Evolutionary conservation across 2,888 invertebrate genomes (phyloP), one percentile per base, ranked within the genome.

Genomic region (Folsomia candida): DNA sequence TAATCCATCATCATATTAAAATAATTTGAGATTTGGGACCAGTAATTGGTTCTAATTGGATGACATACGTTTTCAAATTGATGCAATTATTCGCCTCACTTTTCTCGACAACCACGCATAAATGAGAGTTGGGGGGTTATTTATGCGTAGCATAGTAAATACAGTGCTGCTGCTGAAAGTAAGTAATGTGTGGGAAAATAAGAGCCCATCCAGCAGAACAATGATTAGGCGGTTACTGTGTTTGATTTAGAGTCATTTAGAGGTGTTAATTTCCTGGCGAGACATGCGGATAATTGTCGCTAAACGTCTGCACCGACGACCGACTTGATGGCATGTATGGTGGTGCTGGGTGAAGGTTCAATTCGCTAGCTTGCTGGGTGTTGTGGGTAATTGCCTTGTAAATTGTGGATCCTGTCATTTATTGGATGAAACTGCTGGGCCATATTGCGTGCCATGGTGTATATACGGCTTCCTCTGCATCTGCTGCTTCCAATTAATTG

Each of bases 401-500:
- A 54, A 54, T 54, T 54, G 4, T 14, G 18, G 22, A 54, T 22
- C 18, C 22, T 54, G 54, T 22, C 54, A 22, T 54, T 54, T 54
- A 54, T 54, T 54, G 18, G 20, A 54, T 54, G 54, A 20, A 22
- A 54, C 54, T 6, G 37, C 37, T 37, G 37, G 4, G 14, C 37
- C 37, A 37, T 37, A 9, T 9, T 37, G 14, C 37, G n/a, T 37
- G 14, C 37, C 4, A 37, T 9, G 14, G 37, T 37, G 37, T 37
- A 37, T 37, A n/a, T n/a, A n/a, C n/a, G 37, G 37, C 6, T 54
- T 54, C 54, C 6, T 18, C 54, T 54, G 11, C 54, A 54, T 54
- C 54, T 54, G 54, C n/a, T 54, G 20, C 54, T 54, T 20, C 20
- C 54, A 54, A 54, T 54, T 54, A 54, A 54, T 54, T 54, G 54